Conservation (phyloP, 92 coral and sea anemone genomes). For the Palythoa grandis region DNA sequence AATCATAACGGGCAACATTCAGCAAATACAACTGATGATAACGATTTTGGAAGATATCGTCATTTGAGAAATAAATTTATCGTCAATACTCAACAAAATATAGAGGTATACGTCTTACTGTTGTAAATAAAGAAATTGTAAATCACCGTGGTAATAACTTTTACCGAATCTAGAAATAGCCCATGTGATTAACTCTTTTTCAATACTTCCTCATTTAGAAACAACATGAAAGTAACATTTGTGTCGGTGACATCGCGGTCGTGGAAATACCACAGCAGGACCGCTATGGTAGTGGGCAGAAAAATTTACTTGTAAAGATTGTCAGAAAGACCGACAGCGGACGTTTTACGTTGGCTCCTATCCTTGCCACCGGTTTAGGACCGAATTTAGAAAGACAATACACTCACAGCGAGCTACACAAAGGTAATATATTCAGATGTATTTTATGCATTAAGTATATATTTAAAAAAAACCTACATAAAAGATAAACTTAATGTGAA, state of each 20-base stretch:
- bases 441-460: too few relatives aligned
- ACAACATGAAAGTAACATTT: background rate
- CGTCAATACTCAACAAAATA: too few relatives aligned
- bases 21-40: background rate
- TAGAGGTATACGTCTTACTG: too few relatives aligned
- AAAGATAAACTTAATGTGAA: too few relatives aligned
- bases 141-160: background rate
- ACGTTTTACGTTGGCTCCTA: constrained; percentile 16
- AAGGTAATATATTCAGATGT: constrained; percentile 2
- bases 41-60: too few relatives aligned
- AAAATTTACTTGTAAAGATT: constrained; percentile 26
- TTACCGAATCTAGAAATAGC: background rate
- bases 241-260: constrained; percentile 23
- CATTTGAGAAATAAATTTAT: too few relatives aligned
- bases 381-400: background rate
- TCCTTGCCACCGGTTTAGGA: constrained; percentile 6
- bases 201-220: background rate
- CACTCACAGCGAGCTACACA: background rate
- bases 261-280: constrained; percentile 38
- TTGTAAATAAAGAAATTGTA: too few relatives aligned
- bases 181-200: background rate
- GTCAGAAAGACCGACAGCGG: constrained; percentile 1
- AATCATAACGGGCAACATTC: background rate
- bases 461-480: too few relatives aligned
- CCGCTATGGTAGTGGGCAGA: background rate